Evolutionary conservation across 2,113 vertebrate species (phyloP), one percentile per base, ranked within the genome.

Genomic region (Entomyzon cyanotis): DNA sequence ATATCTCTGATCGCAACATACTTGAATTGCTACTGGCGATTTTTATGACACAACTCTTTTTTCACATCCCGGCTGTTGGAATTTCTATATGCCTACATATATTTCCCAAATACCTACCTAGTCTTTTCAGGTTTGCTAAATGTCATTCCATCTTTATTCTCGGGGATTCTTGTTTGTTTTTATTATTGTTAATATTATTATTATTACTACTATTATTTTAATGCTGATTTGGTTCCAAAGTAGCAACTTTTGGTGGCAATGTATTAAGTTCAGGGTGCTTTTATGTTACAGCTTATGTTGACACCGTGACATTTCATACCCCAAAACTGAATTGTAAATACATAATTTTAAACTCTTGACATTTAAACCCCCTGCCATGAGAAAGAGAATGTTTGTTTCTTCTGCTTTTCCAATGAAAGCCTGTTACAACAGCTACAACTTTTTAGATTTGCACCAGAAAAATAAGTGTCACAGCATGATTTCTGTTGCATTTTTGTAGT

Each of bases 251-350:
- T 74, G 16, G 9, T 11, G 1, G 41, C 70, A 27, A 55, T 39
- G 7, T 82, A 37, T n/a, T 90, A 58, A 71, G 5, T 91, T 75
- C 15, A 21, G 53, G 67, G 22, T 19, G 3, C 56, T 84, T 79
- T 93, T 71, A 46, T 90, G 59, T 94, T 92, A 60, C 52, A 90
- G 59, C 20, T 88, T 93, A 27, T 68, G 49, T 78, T 78, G 37
- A 41, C 60, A 59, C 47, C 44, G 27, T 94, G 93, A 55, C 68
- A 84, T 95, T 83, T 67, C 91, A 89, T 93, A 68, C 25, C 37
- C 80, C 82, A 53, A 93, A 63, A 91, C 35, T 37, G 58, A 84
- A 59, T 31, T 73, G 53, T 92, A 95, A 94, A 84, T 93, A 89
- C 27, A 33, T 87, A 30, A 84, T 82, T 92, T 91, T 92, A 80